These are phyloP conservation scores for Drosophila ficusphila DNA, from an alignment of 1,140 invertebrate genomes.

Conservation along the genomic window DNA sequence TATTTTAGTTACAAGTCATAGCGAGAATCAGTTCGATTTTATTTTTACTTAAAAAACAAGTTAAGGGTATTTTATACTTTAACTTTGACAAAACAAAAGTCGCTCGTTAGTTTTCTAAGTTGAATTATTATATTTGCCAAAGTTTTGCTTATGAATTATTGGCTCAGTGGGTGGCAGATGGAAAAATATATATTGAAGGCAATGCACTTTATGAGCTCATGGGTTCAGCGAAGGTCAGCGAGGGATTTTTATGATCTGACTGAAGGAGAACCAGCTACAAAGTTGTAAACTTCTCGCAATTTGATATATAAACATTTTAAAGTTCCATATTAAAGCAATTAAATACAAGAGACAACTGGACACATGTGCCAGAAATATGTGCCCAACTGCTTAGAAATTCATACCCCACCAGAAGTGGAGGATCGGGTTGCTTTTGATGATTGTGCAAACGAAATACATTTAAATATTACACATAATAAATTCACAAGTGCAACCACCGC, in stretches of 20 bases:
- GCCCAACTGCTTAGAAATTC: constrained; percentile 26
- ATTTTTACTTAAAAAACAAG: neutral
- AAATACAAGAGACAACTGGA: constrained; percentile 4
- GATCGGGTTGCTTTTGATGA: constrained; percentile 50
- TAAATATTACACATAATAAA: constrained; percentile 61
- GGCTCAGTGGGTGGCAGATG: constrained; percentile 5
- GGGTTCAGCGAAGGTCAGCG: constrained; percentile 51
- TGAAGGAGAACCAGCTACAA: constrained; percentile 4
- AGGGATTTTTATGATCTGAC: constrained; percentile 11
- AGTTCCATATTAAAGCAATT: constrained; percentile 2
- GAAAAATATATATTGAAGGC: constrained; percentile 22
- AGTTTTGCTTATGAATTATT: constrained; percentile 78
- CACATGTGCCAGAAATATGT: constrained; percentile 33
- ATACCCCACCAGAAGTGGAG: neutral
- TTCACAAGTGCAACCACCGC: constrained; percentile 27
- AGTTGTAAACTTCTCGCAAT: neutral
- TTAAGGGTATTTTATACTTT: neutral
- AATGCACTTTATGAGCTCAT: constrained; percentile 46
- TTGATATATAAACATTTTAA: neutral
- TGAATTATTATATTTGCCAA: constrained; percentile 78
- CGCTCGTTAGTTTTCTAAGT: constrained; percentile 47
- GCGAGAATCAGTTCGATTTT: no score
- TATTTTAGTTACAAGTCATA: no score
- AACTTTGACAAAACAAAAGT: neutral
- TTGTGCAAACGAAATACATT: constrained; percentile 51